These are phyloP conservation scores for Zosterops lateralis DNA, from an alignment of 2,113 vertebrate genomes.

Conservation along the genomic window DNA sequence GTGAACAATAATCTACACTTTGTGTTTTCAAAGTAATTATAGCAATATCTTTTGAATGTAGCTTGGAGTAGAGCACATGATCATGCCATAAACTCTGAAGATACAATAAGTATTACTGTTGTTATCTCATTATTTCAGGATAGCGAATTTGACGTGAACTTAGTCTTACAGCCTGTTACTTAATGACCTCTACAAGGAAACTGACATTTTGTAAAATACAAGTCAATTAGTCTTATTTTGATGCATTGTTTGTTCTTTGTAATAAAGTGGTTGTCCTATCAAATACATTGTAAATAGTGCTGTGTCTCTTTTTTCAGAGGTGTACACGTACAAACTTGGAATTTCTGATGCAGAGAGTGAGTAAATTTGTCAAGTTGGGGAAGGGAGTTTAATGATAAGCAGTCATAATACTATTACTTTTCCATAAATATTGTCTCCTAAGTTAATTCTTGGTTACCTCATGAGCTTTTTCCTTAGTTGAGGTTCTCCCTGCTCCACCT, in stretches of 20 bases:
- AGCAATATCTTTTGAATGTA: conserved; percentile 68
- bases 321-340: accelerated
- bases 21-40: conserved; percentile 63
- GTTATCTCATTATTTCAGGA: conserved; percentile 46
- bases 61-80: conserved; percentile 61
- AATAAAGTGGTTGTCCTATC: conserved; percentile 72
- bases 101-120: conserved; percentile 41
- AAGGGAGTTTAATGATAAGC: background rate
- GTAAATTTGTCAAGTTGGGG: background rate
- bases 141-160: conserved; percentile 45
- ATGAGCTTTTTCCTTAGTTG: background rate
- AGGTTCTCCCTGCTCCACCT: background rate
- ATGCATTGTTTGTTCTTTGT: conserved; percentile 67
- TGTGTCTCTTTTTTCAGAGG: background rate
- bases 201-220: conserved; percentile 62
- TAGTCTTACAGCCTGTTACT: conserved; percentile 61
- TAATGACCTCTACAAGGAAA: conserved; percentile 57
- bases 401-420: background rate
- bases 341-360: background rate
- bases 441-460: background rate
- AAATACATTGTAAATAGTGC: background rate
- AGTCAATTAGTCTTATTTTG: conserved; percentile 40
- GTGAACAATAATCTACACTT: conserved; percentile 54
- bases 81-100: conserved; percentile 56
- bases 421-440: background rate